Conservation (phyloP, 2,113 vertebrate genomes). For the Gasterosteus nipponicus region DNA sequence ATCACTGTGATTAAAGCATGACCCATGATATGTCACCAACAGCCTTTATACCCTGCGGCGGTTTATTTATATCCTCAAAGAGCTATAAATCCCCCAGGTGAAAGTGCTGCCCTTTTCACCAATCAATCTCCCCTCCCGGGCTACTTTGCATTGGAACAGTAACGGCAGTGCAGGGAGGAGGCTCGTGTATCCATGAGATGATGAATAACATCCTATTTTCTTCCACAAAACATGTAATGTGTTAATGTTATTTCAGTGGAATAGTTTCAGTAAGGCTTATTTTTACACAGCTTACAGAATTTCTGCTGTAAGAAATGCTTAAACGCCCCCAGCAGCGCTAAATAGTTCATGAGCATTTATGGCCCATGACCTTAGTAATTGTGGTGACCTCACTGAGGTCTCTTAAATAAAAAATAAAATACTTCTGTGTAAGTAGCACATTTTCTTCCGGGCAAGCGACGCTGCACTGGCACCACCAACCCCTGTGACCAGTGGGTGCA, state of each 20-base stretch:
- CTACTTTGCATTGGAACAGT: constrained; percentile 47
- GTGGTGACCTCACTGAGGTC: constrained; percentile 49
- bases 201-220: constrained; percentile 48
- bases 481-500: constrained; percentile 69
- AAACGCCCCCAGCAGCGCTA: constrained; percentile 37
- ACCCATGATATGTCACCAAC: constrained; percentile 63
- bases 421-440: constrained; percentile 51
- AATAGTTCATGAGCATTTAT: constrained; percentile 68
- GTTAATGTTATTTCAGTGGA: constrained; percentile 37
- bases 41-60: constrained; percentile 56
- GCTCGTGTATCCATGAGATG: constrained; percentile 25
- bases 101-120: constrained; percentile 77
- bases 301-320: constrained; percentile 24
- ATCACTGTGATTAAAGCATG: constrained; percentile 72
- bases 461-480: constrained; percentile 61
- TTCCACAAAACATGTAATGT: constrained; percentile 33
- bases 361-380: constrained; percentile 67
- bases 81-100: constrained; percentile 73
- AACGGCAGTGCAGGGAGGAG: constrained; percentile 27
- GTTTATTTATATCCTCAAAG: constrained; percentile 77
- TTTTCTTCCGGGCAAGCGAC: constrained; percentile 48
- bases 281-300: constrained; percentile 29
- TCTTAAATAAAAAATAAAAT: constrained; percentile 39
- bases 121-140: constrained; percentile 69
- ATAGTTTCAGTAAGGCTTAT: constrained; percentile 8